Base-by-base conservation (phyloP, 1,140 invertebrate genomes). In the Lasioglossum baleicum region DNA sequence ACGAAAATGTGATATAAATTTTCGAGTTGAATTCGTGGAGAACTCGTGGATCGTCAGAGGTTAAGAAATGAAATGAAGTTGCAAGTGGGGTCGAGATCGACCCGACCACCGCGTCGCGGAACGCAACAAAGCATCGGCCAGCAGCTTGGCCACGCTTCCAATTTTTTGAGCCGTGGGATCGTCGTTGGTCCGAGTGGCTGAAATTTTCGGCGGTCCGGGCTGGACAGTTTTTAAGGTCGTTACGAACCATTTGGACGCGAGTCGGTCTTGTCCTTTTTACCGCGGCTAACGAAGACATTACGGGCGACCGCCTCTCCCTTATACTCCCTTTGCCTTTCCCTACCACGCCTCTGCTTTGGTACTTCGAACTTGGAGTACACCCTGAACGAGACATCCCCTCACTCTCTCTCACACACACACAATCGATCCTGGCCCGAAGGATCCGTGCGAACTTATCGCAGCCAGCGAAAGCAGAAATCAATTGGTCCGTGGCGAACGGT, bases 211-310 rank as follows among this genome's bases (percentile, higher is more conserved):
- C 20, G 56, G 61, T 61, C 75, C 64, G n/a, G 56, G 31, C 42
- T 44, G 67, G 75, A 80, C 64, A 75, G 78, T 80, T 80, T 80
- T 80, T 75, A 67, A 60, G 72, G 64, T 74, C 71, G 65, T 80
- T 80, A 75, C 72, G 64, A 73, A 22, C 64, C 64, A 80, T 80
- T 80, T 80, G 67, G 64, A 74, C 78, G 71, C 60, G 64, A 72
- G 78, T 44, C 73, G 72, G 56, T 68, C 63, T 56, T 22, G 66
- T 64, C 69, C 74, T 71, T 76, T 82, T 63, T 74, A 76, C 63
- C 56, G 22, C 53, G 60, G 61, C 78, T 82, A 82, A 73, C 73
- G 65, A 83, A 81, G 72, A 83, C 71, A 81, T 85, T 83, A 85
- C 44, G 76, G 58, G 44, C 64, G 53, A 44, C n/a, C 70, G 65